Base-by-base conservation (phyloP, 2,797 vertebrate genomes). In the Erpetoichthys calabaricus region DNA sequence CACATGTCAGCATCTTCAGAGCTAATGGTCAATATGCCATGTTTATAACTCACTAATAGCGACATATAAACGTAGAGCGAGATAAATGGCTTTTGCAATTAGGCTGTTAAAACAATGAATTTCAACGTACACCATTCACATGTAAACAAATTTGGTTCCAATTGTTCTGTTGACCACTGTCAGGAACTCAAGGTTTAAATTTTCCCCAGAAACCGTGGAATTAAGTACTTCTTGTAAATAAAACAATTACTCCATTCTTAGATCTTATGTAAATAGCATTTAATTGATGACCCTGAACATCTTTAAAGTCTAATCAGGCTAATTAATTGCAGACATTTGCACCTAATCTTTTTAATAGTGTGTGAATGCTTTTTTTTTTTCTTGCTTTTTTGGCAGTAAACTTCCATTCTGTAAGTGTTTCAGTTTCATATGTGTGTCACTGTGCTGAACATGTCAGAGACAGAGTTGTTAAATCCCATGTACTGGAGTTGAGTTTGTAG, bases 321-420 rank as follows among this genome's bases (percentile, higher is more conserved):
- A 74, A 83, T 82, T 72, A 72, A 73, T 77, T 75, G 65, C 79
- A 80, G 72, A 71, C 74, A 78, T 75, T 75, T 74, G 76, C 75
- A 71, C 62, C 59, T 64, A 59, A 57, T 59, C 56, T 56, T 58
- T 42, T 56, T 60, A 64, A 67, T 43, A 57, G 56, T 43, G 9
- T 71, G 72, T 73, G 70, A 67, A 66, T 72, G 70, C 59, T 64
- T 60, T 61, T 68, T 58, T 68, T 58, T 60, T 62, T 58, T 61
- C 25, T 25, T 25, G 25, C 2, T 25, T 25, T 25, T 25, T 25
- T 25, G 25, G 25, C 7, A 67, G 49, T 72, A 59, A 66, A 65
- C 67, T 53, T 58, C 60, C 60, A 65, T 68, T 57, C 67, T 72
- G 63, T 43, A 57, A 51, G 41, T 42, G 64, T 59, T 56, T 59